Evolutionary conservation across 2,113 vertebrate genomes (phyloP).

Genomic region (Nothoprocta pentlandii): DNA sequence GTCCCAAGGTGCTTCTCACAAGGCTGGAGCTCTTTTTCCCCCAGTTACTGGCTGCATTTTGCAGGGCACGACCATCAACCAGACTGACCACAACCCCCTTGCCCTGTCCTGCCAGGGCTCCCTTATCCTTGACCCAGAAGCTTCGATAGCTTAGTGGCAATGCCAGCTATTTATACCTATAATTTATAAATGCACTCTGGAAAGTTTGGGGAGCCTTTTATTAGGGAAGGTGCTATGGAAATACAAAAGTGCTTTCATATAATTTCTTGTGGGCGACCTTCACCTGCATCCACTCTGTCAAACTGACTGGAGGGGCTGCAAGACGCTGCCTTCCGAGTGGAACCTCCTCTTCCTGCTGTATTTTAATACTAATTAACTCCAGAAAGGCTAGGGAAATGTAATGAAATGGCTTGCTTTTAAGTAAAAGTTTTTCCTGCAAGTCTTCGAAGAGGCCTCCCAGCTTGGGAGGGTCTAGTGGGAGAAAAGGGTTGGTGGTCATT

Average conservation of each 20-base stretch:
- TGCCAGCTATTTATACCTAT: background rate
- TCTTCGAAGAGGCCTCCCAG: conserved; percentile 37
- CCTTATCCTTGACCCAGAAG: background rate
- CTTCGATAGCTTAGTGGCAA: background rate
- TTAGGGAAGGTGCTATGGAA: background rate
- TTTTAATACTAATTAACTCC: conserved; percentile 70
- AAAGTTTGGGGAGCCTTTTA: background rate
- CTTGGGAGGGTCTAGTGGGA: conserved; percentile 46
- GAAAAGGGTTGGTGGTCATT: conserved; percentile 54
- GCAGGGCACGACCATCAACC: background rate
- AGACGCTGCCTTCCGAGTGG: conserved; percentile 9
- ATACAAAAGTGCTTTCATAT: background rate
- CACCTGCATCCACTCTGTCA: background rate
- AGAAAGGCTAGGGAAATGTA: conserved; percentile 37
- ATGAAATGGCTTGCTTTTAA: conserved; percentile 40
- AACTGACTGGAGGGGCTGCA: background rate
- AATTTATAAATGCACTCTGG: background rate
- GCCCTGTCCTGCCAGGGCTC: rapidly evolving
- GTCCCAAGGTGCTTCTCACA: rapidly evolving
- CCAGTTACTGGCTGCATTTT: background rate
- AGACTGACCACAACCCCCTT: background rate
- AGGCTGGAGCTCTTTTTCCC: background rate
- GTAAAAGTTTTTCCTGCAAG: background rate
- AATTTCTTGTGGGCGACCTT: background rate
- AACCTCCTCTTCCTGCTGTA: conserved; percentile 1